These are phyloP conservation scores for Octopus bimaculoides DNA, from an alignment of 1,140 invertebrate genomes.

Conservation along the genomic window DNA sequence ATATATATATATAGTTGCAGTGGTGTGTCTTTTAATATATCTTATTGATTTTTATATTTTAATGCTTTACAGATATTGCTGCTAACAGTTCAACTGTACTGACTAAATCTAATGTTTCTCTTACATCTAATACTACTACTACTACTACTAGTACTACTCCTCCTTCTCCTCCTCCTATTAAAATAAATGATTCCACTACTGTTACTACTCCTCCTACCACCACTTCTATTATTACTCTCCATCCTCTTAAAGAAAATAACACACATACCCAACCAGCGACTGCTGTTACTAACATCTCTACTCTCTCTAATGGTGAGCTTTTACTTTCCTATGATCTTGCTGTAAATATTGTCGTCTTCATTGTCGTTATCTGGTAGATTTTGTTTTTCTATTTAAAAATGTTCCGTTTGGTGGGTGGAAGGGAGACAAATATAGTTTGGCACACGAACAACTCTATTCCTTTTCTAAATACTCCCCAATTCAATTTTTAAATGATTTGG, in stretches of 20 bases:
- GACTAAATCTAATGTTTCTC: not conserved
- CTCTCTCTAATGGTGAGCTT: conserved; percentile 1
- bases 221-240: conserved; percentile 19
- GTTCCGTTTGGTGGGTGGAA: too few relatives aligned
- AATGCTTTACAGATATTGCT: conserved; percentile 2
- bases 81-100: not conserved
- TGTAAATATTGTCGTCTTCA: too few relatives aligned
- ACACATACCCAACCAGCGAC: not conserved
- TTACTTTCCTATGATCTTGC: not conserved
- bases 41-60: not conserved
- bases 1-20: not conserved
- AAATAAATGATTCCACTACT: conserved; percentile 14
- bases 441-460: too few relatives aligned
- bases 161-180: conserved; percentile 20
- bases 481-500: too few relatives aligned
- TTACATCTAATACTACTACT: conserved; percentile 10
- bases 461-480: too few relatives aligned
- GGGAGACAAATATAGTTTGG: too few relatives aligned
- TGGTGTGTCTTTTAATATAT: not conserved
- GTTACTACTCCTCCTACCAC: conserved; percentile 16
- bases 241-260: conserved; percentile 3
- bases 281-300: not conserved
- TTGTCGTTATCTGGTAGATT: too few relatives aligned
- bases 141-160: conserved; percentile 15
- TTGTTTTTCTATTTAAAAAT: too few relatives aligned